Evolutionary conservation across 2,113 vertebrate species (phyloP).

Genomic region (Python bivittatus): DNA sequence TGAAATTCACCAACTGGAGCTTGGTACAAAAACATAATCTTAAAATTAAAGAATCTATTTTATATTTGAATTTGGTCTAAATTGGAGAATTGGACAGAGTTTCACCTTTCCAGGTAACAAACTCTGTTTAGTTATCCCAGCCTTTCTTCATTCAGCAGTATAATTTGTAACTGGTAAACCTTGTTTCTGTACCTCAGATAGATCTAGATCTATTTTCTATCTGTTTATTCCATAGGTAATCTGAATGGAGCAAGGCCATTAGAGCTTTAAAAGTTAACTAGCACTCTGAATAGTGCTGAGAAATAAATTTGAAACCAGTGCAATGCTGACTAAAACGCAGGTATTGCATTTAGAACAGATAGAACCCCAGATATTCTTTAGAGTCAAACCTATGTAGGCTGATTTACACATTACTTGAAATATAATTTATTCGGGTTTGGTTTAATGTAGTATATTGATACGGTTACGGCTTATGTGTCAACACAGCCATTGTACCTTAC

Average conservation of each 20-base stretch:
- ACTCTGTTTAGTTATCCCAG: background rate
- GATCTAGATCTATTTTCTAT: background rate
- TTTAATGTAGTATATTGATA: background rate
- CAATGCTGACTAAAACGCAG: background rate
- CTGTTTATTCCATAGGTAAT: background rate
- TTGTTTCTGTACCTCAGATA: background rate
- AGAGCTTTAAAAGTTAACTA: background rate
- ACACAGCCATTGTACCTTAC: background rate
- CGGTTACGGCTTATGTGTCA: background rate
- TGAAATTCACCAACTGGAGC: background rate
- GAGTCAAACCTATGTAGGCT: background rate
- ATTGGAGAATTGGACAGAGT: background rate
- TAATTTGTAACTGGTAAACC: background rate
- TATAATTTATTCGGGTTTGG: background rate
- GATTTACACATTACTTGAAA: background rate
- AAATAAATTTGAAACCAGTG: background rate
- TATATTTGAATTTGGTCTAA: background rate
- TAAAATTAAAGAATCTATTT: background rate
- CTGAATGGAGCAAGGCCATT: background rate
- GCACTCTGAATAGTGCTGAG: background rate
- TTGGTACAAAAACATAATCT: background rate
- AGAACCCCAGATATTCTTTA: background rate
- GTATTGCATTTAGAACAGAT: constrained; percentile 3
- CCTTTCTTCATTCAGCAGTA: background rate
- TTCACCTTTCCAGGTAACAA: background rate